phyloP scores from a whole-genome alignment of 1,140 invertebrate species.

The Thaumetopoea pityocampa region DNA sequence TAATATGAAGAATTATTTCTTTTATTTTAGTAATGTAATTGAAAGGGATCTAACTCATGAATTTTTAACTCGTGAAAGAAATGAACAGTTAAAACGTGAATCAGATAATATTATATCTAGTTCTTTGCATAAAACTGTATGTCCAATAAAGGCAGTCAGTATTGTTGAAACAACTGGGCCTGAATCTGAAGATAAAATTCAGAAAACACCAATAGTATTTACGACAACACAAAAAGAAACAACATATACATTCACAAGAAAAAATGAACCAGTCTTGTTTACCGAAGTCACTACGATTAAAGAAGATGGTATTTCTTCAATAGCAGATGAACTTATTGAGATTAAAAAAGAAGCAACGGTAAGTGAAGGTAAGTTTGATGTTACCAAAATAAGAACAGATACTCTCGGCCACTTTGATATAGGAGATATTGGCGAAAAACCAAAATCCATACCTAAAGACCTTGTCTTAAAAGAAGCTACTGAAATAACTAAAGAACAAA shows the following conservation, averaged over 20 bases:
- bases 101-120: constrained; percentile 7
- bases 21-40: constrained; percentile 28
- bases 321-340: constrained; percentile 20
- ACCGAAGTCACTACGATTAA: constrained; percentile 22
- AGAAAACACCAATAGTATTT: constrained; percentile 13
- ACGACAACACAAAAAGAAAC: constrained; percentile 30
- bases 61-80: constrained; percentile 52
- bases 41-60: constrained; percentile 45
- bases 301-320: constrained; percentile 17
- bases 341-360: constrained; percentile 23
- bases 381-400: constrained; percentile 53
- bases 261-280: constrained; percentile 27
- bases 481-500: constrained; percentile 59
- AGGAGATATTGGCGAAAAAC: constrained; percentile 27
- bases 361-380: constrained; percentile 44
- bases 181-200: constrained; percentile 5
- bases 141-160: constrained; percentile 24
- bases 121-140: constrained; percentile 18
- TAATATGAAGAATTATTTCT: constrained; percentile 6
- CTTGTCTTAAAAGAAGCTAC: constrained; percentile 32
- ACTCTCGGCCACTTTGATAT: constrained; percentile 53
- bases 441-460: constrained; percentile 30
- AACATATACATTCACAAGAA: constrained; percentile 23
- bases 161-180: constrained; percentile 10
- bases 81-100: constrained; percentile 57